Conservation (phyloP, 2,113 vertebrate genomes). For the Corythoichthys intestinalis region DNA sequence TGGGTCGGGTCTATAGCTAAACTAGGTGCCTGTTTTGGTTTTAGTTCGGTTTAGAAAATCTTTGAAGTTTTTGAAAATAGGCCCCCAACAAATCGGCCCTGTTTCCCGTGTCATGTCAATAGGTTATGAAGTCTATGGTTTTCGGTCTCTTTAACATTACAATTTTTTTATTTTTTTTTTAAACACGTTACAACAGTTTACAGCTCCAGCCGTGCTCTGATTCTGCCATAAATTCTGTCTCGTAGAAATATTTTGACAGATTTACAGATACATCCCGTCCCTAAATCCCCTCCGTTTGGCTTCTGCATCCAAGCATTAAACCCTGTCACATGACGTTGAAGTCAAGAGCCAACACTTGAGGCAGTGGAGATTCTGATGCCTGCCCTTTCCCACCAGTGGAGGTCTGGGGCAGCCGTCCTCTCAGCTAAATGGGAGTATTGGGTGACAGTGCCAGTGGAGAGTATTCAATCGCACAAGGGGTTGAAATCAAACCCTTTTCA, state of each 20-base stretch:
- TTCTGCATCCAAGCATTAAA: conserved; percentile 64
- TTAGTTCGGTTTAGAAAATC: too few species aligned
- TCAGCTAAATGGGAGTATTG: conserved; percentile 62
- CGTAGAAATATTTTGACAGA: conserved; percentile 74
- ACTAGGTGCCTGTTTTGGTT: too few species aligned
- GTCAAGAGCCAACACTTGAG: conserved; percentile 59
- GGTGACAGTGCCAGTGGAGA: conserved; percentile 47
- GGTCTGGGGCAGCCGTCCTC: conserved; percentile 47
- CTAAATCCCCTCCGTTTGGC: conserved; percentile 67
- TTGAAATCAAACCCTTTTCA: conserved; percentile 49
- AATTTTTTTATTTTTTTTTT: too few species aligned
- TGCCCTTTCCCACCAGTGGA: conserved; percentile 60
- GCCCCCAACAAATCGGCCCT: too few species aligned
- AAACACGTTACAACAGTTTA: conserved; percentile 56
- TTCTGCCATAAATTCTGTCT: conserved; percentile 66
- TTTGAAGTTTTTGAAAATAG: too few species aligned
- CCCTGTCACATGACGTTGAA: conserved; percentile 66
- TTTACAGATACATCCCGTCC: conserved; percentile 66
- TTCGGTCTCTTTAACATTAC: conserved; percentile 60
- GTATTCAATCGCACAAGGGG: conserved; percentile 46
- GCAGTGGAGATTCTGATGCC: conserved; percentile 55
- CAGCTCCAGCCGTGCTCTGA: conserved; percentile 60
- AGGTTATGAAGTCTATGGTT: too few species aligned
- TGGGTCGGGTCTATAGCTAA: too few species aligned
- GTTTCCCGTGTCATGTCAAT: too few species aligned